Percentiles rank a stretch among this genome's conserved stretches.
Conservation (phyloP, 2,797 vertebrate genomes). For the Eulemur rubriventer region DNA sequence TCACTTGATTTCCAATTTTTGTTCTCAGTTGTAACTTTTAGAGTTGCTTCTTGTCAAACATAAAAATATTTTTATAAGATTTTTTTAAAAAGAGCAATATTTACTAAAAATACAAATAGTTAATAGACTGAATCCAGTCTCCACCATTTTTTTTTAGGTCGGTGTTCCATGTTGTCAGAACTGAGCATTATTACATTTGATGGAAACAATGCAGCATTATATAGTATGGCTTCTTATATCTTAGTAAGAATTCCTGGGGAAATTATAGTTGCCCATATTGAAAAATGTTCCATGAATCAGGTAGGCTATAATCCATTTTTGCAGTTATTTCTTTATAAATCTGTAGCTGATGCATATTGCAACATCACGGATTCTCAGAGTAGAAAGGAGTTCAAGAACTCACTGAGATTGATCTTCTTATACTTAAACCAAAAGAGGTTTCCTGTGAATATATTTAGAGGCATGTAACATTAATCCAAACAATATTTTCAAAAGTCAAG, state of each 20-base stretch:
- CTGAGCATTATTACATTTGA: conserved; percentile 97
- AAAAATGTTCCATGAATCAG: conserved; percentile 96
- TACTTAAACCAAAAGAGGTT: neutral
- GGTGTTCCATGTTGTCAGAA: conserved; percentile 97
- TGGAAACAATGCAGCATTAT: conserved; percentile 96
- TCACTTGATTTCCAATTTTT: neutral
- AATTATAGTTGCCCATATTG: conserved; percentile 94
- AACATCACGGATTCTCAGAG: neutral
- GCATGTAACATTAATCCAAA: conserved; percentile 2
- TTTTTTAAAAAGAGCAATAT: neutral
- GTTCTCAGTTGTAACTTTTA: neutral
- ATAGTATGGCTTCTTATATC: conserved; percentile 96
- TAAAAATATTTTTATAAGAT: neutral
- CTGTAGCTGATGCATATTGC: neutral
- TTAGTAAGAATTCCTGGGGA: conserved; percentile 94
- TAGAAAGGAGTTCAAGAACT: neutral
- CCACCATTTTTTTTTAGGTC: conserved; percentile 85
- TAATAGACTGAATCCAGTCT: neutral
- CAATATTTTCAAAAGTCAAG: conserved; percentile 17
- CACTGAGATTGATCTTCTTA: neutral
- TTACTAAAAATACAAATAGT: neutral
- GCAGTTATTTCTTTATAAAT: conserved; percentile 5
- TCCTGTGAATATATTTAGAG: neutral
- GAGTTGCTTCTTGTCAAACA: neutral
- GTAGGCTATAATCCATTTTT: conserved; percentile 82